Evolutionary conservation across 2,113 vertebrate species (phyloP).

Genomic region (Oenanthe oenanthe): DNA sequence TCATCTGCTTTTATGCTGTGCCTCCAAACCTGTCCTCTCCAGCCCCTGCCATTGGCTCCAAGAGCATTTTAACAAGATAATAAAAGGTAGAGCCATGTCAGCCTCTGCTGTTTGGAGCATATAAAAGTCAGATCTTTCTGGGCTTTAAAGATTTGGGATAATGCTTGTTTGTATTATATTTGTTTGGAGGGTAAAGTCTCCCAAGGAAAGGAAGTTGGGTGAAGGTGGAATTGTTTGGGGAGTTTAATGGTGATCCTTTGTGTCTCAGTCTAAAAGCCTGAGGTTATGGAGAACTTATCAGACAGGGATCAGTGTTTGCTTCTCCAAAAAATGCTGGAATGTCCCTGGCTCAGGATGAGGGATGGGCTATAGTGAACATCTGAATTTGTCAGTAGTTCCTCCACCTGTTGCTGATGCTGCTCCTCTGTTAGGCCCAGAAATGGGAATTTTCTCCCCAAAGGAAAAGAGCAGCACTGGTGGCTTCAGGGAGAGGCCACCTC

Average conservation of each 20-base stretch:
- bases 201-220: not conserved
- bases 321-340: not conserved
- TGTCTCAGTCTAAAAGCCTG: not conserved
- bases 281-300: constrained; percentile 20
- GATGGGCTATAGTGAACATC: not conserved
- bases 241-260: constrained; percentile 20
- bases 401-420: not conserved
- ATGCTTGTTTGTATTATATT: not conserved
- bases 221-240: constrained; percentile 27
- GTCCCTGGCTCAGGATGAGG: not conserved
- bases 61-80: constrained; percentile 34
- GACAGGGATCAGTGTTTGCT: constrained; percentile 23
- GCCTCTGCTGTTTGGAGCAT: constrained; percentile 7
- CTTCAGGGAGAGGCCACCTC: not conserved
- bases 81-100: constrained; percentile 43
- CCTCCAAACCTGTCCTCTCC: not conserved
- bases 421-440: not conserved
- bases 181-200: constrained; percentile 37
- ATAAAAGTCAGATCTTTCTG: constrained; percentile 8
- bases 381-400: not conserved
- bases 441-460: not conserved
- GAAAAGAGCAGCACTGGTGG: not conserved
- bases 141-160: constrained; percentile 57
- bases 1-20: not conserved
- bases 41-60: not conserved